Percentiles rank a stretch among this genome's conserved stretches.
Evolutionary conservation across 2,797 vertebrate species (phyloP).

Genomic region (Okamejei kenojei): DNA sequence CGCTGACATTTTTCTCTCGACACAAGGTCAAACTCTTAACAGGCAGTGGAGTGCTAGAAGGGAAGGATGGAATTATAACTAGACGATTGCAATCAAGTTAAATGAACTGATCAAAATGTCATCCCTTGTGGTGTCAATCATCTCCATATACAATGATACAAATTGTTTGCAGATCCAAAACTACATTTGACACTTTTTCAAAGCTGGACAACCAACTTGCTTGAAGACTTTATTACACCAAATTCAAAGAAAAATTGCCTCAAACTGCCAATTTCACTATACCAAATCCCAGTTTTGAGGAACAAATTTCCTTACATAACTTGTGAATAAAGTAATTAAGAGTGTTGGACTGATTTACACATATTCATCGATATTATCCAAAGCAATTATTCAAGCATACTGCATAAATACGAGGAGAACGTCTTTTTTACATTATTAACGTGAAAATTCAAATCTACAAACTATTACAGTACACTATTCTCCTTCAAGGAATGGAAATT

Average conservation of each 20-base stretch:
- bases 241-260: neutral
- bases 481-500: too few species aligned
- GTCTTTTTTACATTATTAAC: neutral
- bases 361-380: neutral
- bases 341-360: neutral
- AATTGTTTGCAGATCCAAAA: neutral
- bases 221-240: neutral
- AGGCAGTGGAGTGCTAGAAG: neutral
- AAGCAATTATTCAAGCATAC: neutral
- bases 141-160: neutral
- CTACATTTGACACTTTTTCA: neutral
- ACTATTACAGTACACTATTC: neutral
- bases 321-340: neutral
- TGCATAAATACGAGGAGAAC: neutral
- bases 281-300: neutral
- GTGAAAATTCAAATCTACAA: neutral
- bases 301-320: neutral
- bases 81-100: neutral
- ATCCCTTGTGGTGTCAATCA: neutral
- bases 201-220: neutral
- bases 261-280: neutral
- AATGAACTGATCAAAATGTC: slow-evolving; percentile 14
- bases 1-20: neutral
- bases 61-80: neutral
- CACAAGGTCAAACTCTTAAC: slow-evolving; percentile 23